Evolutionary conservation across 2,113 vertebrate species (phyloP).

Genomic region (Dendropsophus ebraccatus): DNA sequence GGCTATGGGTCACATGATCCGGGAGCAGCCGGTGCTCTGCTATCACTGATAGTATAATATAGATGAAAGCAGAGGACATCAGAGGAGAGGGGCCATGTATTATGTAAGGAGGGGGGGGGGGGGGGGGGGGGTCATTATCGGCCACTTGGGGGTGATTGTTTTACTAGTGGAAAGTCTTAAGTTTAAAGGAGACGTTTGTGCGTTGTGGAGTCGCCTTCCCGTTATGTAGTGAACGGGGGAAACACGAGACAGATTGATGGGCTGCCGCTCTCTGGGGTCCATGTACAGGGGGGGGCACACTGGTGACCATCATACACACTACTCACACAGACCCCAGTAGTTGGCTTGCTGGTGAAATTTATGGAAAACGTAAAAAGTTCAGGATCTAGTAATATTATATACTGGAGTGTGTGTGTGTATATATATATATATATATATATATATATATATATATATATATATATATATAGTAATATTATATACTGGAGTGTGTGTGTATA

Average conservation of each 20-base stretch:
- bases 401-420: too few species aligned
- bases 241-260: constrained; percentile 68
- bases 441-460: too few species aligned
- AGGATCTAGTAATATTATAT: too few species aligned
- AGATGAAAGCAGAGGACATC: not conserved
- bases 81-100: not conserved
- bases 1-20: not conserved
- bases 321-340: too few species aligned
- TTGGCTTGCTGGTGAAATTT: too few species aligned
- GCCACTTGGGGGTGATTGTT: not conserved
- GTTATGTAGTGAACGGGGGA: constrained; percentile 62
- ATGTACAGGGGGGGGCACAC: too few species aligned
- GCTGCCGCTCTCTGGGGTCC: constrained; percentile 64
- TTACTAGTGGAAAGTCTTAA: constrained; percentile 58
- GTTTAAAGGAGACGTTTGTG: constrained; percentile 50
- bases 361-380: too few species aligned
- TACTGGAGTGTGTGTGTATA: too few species aligned
- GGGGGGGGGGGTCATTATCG: not conserved
- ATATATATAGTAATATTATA: too few species aligned
- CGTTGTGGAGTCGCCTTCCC: not conserved
- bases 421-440: too few species aligned
- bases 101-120: too few species aligned
- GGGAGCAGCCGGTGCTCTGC: not conserved
- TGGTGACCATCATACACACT: not conserved
- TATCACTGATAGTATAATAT: not conserved